These are phyloP conservation scores for Siderastrea siderea DNA, from an alignment of 92 coral and sea anemone species.

Conservation along the genomic window DNA sequence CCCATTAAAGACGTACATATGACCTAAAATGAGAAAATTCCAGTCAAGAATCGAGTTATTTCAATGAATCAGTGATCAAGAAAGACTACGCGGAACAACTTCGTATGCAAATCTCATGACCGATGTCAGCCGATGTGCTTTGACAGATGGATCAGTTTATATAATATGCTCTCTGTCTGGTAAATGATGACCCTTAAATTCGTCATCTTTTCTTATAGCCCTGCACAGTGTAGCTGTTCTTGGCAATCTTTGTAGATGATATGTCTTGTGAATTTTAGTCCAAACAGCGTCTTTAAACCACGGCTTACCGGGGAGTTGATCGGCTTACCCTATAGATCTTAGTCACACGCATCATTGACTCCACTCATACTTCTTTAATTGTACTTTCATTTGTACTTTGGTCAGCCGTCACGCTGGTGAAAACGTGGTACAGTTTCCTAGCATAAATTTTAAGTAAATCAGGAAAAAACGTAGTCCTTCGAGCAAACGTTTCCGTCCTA, in stretches of 20 bases:
- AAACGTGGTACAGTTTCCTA: neutral
- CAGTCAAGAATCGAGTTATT: neutral
- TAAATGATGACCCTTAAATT: no score
- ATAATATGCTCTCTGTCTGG: no score
- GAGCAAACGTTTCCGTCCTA: neutral
- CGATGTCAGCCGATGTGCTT: no score
- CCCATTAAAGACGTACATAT: neutral
- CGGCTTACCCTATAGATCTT: neutral
- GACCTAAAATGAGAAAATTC: neutral
- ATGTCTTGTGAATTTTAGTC: neutral
- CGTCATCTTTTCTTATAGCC: no score
- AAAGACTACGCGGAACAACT: neutral
- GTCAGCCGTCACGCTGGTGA: neutral
- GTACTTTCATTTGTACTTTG: no score
- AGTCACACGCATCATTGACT: neutral
- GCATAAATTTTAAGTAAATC: no score
- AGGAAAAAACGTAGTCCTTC: no score
- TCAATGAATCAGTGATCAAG: neutral
- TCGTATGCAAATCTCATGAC: no score
- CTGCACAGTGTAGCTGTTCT: neutral
- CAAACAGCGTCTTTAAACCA: neutral
- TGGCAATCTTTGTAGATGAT: neutral
- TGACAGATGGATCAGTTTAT: no score
- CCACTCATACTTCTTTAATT: no score
- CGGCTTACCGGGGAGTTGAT: neutral